phyloP scores from a whole-genome alignment of 2,888 invertebrate genomes.

The Drosophila paranaensis region DNA sequence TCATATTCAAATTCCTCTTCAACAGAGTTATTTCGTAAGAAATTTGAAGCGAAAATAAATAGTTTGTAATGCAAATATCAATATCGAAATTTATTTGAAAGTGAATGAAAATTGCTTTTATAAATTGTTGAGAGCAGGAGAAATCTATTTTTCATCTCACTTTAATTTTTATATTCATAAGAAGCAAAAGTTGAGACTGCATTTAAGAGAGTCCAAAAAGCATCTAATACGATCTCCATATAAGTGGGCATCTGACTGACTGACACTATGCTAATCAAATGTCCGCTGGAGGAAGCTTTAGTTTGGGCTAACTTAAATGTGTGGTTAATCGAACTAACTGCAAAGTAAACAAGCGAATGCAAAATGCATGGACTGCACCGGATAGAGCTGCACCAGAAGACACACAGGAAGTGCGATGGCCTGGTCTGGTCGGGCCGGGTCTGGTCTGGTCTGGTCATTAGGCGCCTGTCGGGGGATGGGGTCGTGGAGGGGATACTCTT shows the following conservation, averaged over 20 bases:
- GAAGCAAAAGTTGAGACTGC: too few species aligned
- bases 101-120: background rate
- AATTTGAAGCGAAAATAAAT: background rate
- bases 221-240: too few species aligned
- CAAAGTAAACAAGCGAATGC: constrained; percentile 58
- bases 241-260: background rate
- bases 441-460: constrained; percentile 62
- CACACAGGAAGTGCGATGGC: constrained; percentile 51
- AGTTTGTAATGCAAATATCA: background rate
- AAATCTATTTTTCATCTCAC: background rate
- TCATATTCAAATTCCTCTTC: constrained; percentile 7
- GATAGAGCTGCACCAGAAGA: constrained; percentile 46
- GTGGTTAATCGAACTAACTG: constrained; percentile 68
- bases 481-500: constrained; percentile 34
- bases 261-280: too few species aligned
- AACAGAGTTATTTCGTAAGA: background rate
- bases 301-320: constrained; percentile 53
- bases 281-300: constrained; percentile 16
- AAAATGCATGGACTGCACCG: constrained; percentile 52
- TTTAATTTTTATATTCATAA: too few species aligned
- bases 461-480: constrained; percentile 20
- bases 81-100: background rate
- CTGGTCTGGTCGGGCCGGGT: constrained; percentile 41
- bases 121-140: background rate
- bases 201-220: too few species aligned